Evolutionary conservation across 2,888 invertebrate species (phyloP), one percentile per base, ranked within the genome.

Genomic region (Tetranychus truncatus): DNA sequence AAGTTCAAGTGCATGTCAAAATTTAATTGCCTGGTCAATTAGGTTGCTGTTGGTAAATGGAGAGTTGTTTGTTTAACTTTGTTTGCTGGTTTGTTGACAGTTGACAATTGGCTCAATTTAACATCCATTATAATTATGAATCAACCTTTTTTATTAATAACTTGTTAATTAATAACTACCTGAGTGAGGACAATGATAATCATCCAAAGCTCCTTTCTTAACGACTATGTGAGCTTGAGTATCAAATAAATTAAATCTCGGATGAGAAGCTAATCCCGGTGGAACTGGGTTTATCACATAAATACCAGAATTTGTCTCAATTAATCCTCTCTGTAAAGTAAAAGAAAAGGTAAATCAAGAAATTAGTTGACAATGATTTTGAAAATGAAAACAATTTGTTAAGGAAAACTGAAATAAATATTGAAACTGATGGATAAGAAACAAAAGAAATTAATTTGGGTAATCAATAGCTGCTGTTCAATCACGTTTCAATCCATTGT

Each of bases 201-300:
- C 75, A 55, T 55, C 55, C 24, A 75, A 66, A 44, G 66, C 72
- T 67, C 75, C 74, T 21, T 74, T 72, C 66, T 76, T 76, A 15
- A 76, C 34, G 18, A 76, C 71, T 9, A 76, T 72, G 24, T 76
- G 76, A 21, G 76, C 75, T 55, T 18, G 21, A 9, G 21, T 20
- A 46, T 44, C 34, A 15, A 44, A 71, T 24, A 67, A 66, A 65
- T 44, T 15, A 73, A 71, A 20, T 21, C 45, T 46, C 15, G n/a
- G 71, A n/a, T 45, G 15, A 15, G 20, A n/a, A 24, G 71, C 44
- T 66, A 74, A 72, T 71, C 75, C 55, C 5, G 73, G 44, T 34
- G 79, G 78, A 20, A 79, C 66, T 11, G 79, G 79, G 46, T 78
- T 78, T 21, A 79, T 77, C 9, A 76, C 73, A 66, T 77, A 78